Base-by-base conservation (phyloP, 2,113 vertebrate genomes). In the Solea senegalensis region DNA sequence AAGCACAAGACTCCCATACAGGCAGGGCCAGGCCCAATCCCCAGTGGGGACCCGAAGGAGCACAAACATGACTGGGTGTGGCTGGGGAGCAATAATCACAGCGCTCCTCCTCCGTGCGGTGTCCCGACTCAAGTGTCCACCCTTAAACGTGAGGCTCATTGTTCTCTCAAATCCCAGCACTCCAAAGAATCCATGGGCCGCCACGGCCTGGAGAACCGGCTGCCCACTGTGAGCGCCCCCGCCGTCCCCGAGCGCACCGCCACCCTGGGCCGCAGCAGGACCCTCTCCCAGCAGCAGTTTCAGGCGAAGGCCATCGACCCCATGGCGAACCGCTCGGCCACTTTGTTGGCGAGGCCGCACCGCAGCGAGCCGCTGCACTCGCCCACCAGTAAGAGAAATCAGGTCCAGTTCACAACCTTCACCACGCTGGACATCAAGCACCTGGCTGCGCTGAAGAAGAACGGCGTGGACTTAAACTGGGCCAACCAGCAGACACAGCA, bases 371-470 rank as follows among this genome's bases (percentile, higher is more conserved):
- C 94, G 0, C 89, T 96, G 0, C n/a, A 96, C 12, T 98, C 97
- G n/a, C 97, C 97, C 11, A 98, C 97, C 88, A 98, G 97, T 7
- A 98, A 97, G 87, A 92, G 97, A 78, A 98, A 97, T 93, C 94
- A 97, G 79, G 97, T 99, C 44, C 96, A 96, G 64, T 98, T 99
- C 73, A 97, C 96, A 82, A 99, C 97, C 10, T 99, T 99, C 80
- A 95, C 96, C 12, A 94, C 92, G 0, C 83, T 94, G 57, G 93
- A 94, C 94, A 80, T 92, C 84, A 12, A 96, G 92, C 5, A 95
- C 89, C 16, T 94, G 92, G 27, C 91, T 64, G 79, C 93, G 2
- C 63, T 93, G 27, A 92, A 93, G 86, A 91, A 92, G 5, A 92
- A 93, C 0, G 95, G 95, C 26, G 92, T 94, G n/a, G 93, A 95